These are phyloP conservation scores for Murina feae DNA, from an alignment of 2,113 vertebrate species.

Conservation along the genomic window DNA sequence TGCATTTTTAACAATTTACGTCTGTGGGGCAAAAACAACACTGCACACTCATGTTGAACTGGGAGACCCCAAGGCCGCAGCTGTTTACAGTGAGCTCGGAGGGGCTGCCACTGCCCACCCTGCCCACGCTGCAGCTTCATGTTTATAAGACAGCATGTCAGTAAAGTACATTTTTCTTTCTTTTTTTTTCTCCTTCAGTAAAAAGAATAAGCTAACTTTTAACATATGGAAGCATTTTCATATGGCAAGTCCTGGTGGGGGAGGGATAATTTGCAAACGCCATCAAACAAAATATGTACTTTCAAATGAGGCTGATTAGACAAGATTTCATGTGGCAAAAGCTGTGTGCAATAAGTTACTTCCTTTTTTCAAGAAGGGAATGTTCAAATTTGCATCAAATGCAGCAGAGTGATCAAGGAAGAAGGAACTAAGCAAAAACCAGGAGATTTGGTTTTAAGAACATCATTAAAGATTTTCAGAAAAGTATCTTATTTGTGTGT, in stretches of 20 bases:
- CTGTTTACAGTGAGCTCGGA: background rate
- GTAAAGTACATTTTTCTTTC: background rate
- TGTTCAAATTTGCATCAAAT: constrained; percentile 30
- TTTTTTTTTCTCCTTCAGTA: background rate
- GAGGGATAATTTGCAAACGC: constrained; percentile 52
- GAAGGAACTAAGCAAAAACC: background rate
- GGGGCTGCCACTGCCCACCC: background rate
- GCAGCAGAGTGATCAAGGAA: background rate
- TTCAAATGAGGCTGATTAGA: constrained; percentile 58
- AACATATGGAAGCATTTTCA: constrained; percentile 68
- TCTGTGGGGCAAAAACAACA: background rate
- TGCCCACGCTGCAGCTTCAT: background rate
- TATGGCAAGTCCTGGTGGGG: constrained; percentile 9
- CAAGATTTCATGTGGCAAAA: constrained; percentile 51
- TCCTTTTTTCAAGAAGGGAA: constrained; percentile 6
- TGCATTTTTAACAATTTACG: constrained; percentile 22
- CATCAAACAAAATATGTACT: constrained; percentile 52
- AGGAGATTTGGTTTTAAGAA: background rate
- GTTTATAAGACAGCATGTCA: constrained; percentile 2
- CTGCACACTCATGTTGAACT: background rate
- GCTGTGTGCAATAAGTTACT: constrained; percentile 25
- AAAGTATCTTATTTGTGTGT: background rate
- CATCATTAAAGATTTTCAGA: background rate
- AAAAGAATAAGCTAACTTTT: constrained; percentile 33
- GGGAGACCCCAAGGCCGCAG: background rate